Percentiles rank a stretch among this genome's conserved stretches.
Conservation (phyloP, 2,888 invertebrate species). For the Netelia fuscicornis region DNA sequence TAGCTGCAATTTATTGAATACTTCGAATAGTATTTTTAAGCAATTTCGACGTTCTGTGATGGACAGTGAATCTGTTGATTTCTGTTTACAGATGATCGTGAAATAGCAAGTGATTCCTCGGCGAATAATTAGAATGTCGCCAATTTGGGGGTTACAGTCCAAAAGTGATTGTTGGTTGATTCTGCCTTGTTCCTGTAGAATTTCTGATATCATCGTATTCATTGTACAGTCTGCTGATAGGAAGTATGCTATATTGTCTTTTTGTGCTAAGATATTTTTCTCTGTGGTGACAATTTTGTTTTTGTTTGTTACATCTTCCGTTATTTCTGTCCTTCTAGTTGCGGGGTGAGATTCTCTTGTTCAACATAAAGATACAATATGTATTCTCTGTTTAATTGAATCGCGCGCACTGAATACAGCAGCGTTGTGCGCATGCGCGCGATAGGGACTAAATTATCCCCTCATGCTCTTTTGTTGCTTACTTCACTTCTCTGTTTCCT, state of each 20-base stretch:
- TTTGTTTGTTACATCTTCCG: neutral
- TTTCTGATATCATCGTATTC: neutral
- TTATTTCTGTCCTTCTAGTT: neutral
- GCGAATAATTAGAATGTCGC: neutral
- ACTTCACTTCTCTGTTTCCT: too few relatives aligned
- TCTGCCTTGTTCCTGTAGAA: neutral
- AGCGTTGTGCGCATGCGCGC: too few relatives aligned
- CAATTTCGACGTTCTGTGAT: neutral
- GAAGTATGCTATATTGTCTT: neutral
- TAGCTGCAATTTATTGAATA: neutral
- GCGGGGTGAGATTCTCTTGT: neutral
- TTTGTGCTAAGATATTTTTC: neutral
- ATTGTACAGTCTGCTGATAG: neutral
- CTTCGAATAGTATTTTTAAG: neutral
- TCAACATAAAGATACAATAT: too few relatives aligned
- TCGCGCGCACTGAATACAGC: too few relatives aligned
- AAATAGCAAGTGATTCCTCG: neutral
- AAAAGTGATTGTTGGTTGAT: neutral
- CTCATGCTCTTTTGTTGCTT: too few relatives aligned
- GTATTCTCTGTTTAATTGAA: too few relatives aligned
- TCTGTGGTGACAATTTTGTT: neutral
- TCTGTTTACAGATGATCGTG: neutral
- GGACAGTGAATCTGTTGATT: neutral
- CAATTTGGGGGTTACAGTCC: neutral
- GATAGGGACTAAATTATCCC: too few relatives aligned